Evolutionary conservation across 53 echinoderm and acorn worm species (phyloP).

Genomic region (Glandiceps talaboti): DNA sequence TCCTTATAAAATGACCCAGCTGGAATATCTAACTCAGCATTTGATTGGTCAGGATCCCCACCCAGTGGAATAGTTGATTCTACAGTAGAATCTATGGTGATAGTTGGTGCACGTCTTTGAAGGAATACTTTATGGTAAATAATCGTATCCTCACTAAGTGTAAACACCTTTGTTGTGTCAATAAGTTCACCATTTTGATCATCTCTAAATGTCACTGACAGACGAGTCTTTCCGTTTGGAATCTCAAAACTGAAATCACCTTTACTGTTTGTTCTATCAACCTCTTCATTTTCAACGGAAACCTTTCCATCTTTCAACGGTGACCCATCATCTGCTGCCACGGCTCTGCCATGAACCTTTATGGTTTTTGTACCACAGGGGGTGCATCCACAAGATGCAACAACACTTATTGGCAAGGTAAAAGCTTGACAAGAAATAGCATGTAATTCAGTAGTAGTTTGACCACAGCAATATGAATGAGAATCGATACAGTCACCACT

Average conservation of each 20-base stretch:
- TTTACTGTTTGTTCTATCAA: background rate
- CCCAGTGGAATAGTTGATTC: background rate
- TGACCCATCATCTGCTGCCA: background rate
- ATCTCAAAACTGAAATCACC: background rate
- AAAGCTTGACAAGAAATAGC: background rate
- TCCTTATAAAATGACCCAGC: background rate
- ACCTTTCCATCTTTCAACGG: background rate
- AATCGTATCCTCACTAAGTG: background rate
- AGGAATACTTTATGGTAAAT: background rate
- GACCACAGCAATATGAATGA: background rate
- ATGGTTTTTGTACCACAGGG: background rate
- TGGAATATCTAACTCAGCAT: background rate
- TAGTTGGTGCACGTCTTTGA: background rate
- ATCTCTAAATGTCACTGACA: background rate
- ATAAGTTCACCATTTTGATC: too few relatives aligned
- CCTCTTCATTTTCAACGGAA: background rate
- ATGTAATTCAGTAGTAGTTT: background rate
- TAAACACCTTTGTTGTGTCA: background rate
- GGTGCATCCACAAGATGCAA: background rate
- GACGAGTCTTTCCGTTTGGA: background rate
- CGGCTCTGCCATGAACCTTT: background rate
- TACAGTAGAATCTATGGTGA: background rate
- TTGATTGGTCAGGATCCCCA: background rate
- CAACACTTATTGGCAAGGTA: background rate
- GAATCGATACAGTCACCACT: background rate